Conservation (phyloP, 2,888 invertebrate species). For the Encarsia formosa region DNA sequence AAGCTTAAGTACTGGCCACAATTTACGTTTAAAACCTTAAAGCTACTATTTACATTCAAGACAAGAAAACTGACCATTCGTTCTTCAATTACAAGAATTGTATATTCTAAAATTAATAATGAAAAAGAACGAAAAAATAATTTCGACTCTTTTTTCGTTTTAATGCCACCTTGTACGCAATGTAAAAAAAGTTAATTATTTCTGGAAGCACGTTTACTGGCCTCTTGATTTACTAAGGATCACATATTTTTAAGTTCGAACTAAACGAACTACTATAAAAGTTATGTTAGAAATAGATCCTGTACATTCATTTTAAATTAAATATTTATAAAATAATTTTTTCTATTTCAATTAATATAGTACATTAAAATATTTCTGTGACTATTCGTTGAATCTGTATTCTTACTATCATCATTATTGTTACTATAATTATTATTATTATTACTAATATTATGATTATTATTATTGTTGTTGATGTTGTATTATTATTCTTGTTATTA, state of each 20-base stretch:
- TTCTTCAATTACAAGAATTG: slow-evolving; percentile 23
- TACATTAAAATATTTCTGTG: slow-evolving; percentile 30
- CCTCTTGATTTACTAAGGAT: slow-evolving; percentile 31
- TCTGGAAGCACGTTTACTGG: too few species aligned
- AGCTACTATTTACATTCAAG: slow-evolving; percentile 33
- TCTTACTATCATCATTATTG: slow-evolving; percentile 13
- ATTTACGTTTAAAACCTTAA: slow-evolving; percentile 28
- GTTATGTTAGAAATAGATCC: slow-evolving; percentile 27
- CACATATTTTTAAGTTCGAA: slow-evolving; percentile 28
- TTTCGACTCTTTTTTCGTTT: neutral
- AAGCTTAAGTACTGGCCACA: slow-evolving; percentile 44
- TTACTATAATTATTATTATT: too few species aligned
- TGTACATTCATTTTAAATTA: slow-evolving; percentile 31
- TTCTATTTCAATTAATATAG: slow-evolving; percentile 38
- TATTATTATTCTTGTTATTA: too few species aligned
- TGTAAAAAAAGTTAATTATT: too few species aligned
- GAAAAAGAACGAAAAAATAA: slow-evolving; percentile 21
- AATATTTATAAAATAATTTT: slow-evolving; percentile 30
- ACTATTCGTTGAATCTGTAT: slow-evolving; percentile 27
- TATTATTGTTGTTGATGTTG: too few species aligned
- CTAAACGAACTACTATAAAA: slow-evolving; percentile 15
- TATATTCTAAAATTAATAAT: slow-evolving; percentile 24
- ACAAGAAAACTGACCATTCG: slow-evolving; percentile 25
- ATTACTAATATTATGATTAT: too few species aligned
- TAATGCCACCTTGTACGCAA: slow-evolving; percentile 18